Base-by-base conservation (phyloP, 2,888 invertebrate species). In the Sceliomorpha sp. region DNA sequence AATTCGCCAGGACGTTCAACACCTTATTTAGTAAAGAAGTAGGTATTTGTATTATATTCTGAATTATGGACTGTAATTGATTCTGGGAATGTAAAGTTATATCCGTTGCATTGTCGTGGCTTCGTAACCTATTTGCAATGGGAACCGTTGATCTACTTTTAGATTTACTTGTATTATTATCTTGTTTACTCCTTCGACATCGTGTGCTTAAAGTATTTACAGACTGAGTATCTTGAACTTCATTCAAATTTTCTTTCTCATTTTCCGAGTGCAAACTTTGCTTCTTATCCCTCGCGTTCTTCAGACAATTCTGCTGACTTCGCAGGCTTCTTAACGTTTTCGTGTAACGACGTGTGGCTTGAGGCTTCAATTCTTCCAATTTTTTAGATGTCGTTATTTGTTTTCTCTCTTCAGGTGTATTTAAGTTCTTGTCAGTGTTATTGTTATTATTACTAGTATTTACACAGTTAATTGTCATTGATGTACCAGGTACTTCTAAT, bases 1-100 rank as follows among this genome's bases (percentile, higher is more conserved):
- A 84, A 26, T 79, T 81, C 0, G 85, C 82, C 1, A 88, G 78
- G 1, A 82, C 85, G 1, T 81, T 84, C 0, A 88, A 73, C 8
- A 88, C 81, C 72, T 88, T 88, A 59, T 87, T 87, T 14, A 88
- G 71, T 2, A 84, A 79, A 1, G 84, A 82, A 0, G 88, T 88
- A 13, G 87, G 86, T 13, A 88, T 86, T 62, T 87, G 86, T 27
- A 87, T 85, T 50, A 83, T 86, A 9, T 76, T 72, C 15, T 56
- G 63, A 9, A 44, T 9, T 10, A 64, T 69, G 9, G 60, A 8
- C 31, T 59, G 44, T 5, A 48, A 12, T 4, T 58, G 53, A 44
- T 39, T 73, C 13, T 40, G 51, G 10, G 50, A 13, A 14, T 10
- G 42, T 32, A 56, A 31, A 53, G 42, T 72, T 66, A 59, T 53